A percentile compares a stretch with the other conserved stretches of the same genome.
Evolutionary conservation across 2,888 invertebrate species (phyloP).

Genomic region (Rhodophaea formosa): DNA sequence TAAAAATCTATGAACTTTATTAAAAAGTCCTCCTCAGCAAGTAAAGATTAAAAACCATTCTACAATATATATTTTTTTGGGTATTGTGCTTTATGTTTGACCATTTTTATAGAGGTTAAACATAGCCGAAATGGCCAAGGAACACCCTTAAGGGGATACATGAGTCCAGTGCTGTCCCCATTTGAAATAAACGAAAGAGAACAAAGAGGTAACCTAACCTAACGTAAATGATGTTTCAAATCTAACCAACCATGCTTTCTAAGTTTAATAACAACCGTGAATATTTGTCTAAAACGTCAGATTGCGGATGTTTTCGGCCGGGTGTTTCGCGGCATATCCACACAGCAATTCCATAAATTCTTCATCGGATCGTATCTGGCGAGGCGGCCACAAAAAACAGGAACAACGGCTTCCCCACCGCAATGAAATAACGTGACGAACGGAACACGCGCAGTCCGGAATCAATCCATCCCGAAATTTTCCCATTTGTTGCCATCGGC

Average conservation of each 20-base stretch:
- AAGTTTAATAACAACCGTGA: background rate
- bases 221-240: too few relatives aligned
- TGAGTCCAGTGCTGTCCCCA: too few relatives aligned
- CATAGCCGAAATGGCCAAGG: too few relatives aligned
- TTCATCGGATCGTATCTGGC: conserved; percentile 32
- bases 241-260: background rate
- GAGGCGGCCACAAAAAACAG: conserved; percentile 38
- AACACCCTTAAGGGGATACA: too few relatives aligned
- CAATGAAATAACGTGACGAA: conserved; percentile 45
- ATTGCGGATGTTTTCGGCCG: conserved; percentile 22
- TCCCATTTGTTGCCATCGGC: conserved; percentile 48
- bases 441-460: conserved; percentile 43
- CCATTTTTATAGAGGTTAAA: too few relatives aligned
- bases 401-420: conserved; percentile 37
- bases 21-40: too few relatives aligned
- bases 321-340: conserved; percentile 26
- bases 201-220: too few relatives aligned
- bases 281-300: conserved; percentile 20
- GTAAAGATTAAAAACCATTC: too few relatives aligned
- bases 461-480: conserved; percentile 51
- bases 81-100: too few relatives aligned
- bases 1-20: too few relatives aligned
- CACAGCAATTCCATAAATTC: conserved; percentile 37
- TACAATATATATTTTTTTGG: too few relatives aligned
- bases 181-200: too few relatives aligned